Conservation (phyloP, 2,888 invertebrate genomes). For the Orthosia cruda region DNA sequence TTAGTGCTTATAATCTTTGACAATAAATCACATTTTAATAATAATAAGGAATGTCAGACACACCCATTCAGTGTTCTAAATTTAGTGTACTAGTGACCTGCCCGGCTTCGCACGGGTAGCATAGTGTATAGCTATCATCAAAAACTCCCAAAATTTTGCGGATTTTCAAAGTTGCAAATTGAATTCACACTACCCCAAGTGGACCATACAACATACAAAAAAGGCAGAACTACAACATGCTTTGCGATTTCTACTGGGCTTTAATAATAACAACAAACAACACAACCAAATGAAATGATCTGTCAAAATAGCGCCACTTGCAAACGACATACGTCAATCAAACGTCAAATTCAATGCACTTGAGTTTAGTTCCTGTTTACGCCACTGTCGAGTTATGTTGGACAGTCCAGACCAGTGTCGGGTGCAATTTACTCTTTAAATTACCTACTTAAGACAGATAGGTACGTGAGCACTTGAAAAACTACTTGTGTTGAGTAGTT, state of each 20-base stretch:
- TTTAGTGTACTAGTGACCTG: too few species aligned
- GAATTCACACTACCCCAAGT: too few species aligned
- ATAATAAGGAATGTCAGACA: too few species aligned
- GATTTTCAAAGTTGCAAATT: too few species aligned
- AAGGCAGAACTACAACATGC: too few species aligned
- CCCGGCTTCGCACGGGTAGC: too few species aligned
- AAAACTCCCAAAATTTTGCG: too few species aligned
- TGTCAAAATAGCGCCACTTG: conserved; percentile 37
- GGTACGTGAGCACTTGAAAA: neutral
- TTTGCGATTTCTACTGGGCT: too few species aligned
- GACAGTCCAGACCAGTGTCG: conserved; percentile 4
- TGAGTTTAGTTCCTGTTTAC: conserved; percentile 15
- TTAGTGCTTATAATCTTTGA: neutral
- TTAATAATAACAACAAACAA: neutral
- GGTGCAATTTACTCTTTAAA: conserved; percentile 27
- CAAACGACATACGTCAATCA: neutral
- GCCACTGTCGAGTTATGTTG: neutral
- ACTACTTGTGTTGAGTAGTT: neutral
- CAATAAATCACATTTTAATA: too few species aligned
- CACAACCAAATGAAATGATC: neutral
- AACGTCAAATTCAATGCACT: conserved; percentile 31
- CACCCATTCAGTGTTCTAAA: too few species aligned
- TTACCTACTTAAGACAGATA: neutral
- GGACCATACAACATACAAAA: too few species aligned
- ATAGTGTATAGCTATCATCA: too few species aligned